Evolutionary conservation across 2,113 vertebrate species (phyloP).

Genomic region (Solea solea): DNA sequence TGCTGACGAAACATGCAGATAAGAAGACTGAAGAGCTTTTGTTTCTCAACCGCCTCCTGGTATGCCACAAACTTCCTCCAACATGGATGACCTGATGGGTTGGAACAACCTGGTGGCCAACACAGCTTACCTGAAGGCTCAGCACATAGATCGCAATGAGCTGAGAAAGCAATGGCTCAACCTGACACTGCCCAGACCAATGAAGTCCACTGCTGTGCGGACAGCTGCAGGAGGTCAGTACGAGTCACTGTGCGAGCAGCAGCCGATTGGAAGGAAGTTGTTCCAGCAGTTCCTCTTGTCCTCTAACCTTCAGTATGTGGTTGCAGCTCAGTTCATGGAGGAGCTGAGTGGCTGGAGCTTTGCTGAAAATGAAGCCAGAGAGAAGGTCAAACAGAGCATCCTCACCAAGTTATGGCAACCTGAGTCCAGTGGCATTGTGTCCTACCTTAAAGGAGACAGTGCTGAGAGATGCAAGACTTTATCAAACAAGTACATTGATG

Average conservation of each 20-base stretch:
- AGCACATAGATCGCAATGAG: slow-evolving; percentile 80
- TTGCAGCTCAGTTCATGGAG: slow-evolving; percentile 83
- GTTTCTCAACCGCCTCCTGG: background rate
- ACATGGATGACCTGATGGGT: slow-evolving; percentile 87
- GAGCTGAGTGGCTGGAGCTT: slow-evolving; percentile 85
- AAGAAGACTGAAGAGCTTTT: background rate
- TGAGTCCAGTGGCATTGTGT: slow-evolving; percentile 74
- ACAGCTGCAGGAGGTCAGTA: slow-evolving; percentile 68
- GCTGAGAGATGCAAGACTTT: slow-evolving; percentile 76
- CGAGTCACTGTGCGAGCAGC: slow-evolving; percentile 87
- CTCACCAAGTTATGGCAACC: slow-evolving; percentile 80
- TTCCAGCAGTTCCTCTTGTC: slow-evolving; percentile 85
- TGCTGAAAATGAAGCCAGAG: slow-evolving; percentile 78
- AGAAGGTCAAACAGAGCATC: slow-evolving; percentile 73
- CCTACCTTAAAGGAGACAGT: slow-evolving; percentile 82
- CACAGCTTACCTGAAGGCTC: slow-evolving; percentile 89
- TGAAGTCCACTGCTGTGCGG: slow-evolving; percentile 66
- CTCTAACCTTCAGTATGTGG: slow-evolving; percentile 72
- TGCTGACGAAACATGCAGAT: slow-evolving; percentile 17
- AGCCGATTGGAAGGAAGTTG: slow-evolving; percentile 89
- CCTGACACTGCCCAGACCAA: slow-evolving; percentile 80
- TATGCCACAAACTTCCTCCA: slow-evolving; percentile 25
- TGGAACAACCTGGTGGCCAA: slow-evolving; percentile 92
- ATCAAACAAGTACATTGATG: slow-evolving; percentile 77
- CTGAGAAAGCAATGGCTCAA: slow-evolving; percentile 82